phyloP scores from a whole-genome alignment of 1,140 invertebrate species.

The Aphelenchoides avenae region DNA sequence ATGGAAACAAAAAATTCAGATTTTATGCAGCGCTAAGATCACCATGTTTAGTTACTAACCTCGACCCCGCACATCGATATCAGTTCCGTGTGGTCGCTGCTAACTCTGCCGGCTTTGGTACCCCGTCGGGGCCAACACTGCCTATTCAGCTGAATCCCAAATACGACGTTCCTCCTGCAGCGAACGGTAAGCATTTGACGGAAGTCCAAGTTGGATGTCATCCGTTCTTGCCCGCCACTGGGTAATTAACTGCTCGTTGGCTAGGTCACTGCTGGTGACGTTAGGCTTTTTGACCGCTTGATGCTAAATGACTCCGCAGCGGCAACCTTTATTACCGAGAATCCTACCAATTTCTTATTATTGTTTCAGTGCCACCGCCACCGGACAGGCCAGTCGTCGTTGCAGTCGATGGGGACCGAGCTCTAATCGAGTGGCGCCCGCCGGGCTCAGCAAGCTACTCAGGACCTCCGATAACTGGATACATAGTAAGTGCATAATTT shows the following conservation, averaged over 20 bases:
- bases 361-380: constrained; percentile 11
- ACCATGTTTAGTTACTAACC: constrained; percentile 33
- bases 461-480: too few species aligned
- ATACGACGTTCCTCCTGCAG: too few species aligned
- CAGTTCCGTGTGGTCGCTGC: constrained; percentile 56
- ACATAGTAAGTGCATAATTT: background rate
- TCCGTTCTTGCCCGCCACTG: too few species aligned
- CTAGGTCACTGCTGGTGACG: too few species aligned
- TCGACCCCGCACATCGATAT: constrained; percentile 52
- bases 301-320: too few species aligned
- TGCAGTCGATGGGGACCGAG: constrained; percentile 47
- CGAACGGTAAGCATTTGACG: too few species aligned
- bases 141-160: constrained; percentile 47
- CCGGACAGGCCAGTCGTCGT: constrained; percentile 45
- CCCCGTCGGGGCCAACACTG: constrained; percentile 40
- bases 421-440: constrained; percentile 48
- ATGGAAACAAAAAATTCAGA: too few species aligned
- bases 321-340: background rate
- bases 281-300: too few species aligned
- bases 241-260: too few species aligned
- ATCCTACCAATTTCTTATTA: background rate
- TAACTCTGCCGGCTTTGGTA: constrained; percentile 52
- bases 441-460: constrained; percentile 5
- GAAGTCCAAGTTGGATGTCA: too few species aligned
- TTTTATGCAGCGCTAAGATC: too few species aligned